Percentiles rank a stretch among this genome's conserved stretches.
Conservation (phyloP, 2,113 vertebrate species). For the Bos indicus region DNA sequence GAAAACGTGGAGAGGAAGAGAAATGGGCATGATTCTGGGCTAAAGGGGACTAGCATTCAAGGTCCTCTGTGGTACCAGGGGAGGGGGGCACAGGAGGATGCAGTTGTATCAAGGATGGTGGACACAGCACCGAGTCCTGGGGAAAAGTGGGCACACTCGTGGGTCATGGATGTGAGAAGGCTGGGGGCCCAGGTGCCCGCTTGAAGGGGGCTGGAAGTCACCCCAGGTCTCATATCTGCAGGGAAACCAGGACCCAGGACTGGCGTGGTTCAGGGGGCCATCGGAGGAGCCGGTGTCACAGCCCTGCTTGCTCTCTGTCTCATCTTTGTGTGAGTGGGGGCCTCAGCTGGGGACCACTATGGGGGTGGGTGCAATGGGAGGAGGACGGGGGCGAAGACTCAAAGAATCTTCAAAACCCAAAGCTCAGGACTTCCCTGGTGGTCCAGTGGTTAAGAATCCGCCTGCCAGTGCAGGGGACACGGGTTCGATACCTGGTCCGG, state of each 20-base stretch:
- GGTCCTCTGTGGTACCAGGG: neutral
- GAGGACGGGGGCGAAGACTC: too few species aligned
- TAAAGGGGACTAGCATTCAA: neutral
- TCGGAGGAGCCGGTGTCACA: neutral
- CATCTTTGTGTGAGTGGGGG: slow-evolving; percentile 22
- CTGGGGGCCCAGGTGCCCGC: neutral
- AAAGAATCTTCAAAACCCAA: neutral
- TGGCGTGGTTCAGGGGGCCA: neutral
- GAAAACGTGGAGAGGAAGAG: neutral
- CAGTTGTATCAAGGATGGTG: neutral
- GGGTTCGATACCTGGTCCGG: neutral
- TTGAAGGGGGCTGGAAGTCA: neutral
- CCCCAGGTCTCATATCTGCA: neutral
- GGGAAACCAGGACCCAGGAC: neutral
- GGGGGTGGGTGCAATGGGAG: neutral
- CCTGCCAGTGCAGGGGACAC: neutral
- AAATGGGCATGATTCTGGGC: neutral
- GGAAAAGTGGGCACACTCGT: accelerated
- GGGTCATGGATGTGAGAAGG: neutral
- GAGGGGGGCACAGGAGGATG: neutral
- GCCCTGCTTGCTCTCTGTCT: neutral
- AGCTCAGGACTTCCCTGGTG: neutral
- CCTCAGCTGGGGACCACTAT: neutral
- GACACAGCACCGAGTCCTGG: neutral
- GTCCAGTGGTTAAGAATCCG: neutral